phyloP scores from a whole-genome alignment of 1,140 invertebrate genomes.

The Condylostylus longicornis region DNA sequence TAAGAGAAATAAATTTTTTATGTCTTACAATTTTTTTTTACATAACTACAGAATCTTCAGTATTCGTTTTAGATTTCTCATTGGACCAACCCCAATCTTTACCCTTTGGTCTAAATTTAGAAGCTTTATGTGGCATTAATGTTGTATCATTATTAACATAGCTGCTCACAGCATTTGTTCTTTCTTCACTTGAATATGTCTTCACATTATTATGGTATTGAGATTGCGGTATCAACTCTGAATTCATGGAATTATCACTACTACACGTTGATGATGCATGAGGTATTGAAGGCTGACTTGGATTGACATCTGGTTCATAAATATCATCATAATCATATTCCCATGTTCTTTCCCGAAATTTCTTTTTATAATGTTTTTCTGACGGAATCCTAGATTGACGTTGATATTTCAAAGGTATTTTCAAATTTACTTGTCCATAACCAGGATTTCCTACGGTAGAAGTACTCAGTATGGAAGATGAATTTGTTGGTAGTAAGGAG shows the following conservation, averaged over 20 bases:
- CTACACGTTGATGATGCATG: slow-evolving; percentile 15
- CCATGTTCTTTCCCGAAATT: slow-evolving; percentile 52
- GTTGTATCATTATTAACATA: slow-evolving; percentile 9
- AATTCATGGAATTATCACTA: too few relatives aligned
- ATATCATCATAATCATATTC: slow-evolving; percentile 37
- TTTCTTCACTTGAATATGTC: too few relatives aligned
- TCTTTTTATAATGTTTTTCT: slow-evolving; percentile 60
- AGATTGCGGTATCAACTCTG: too few relatives aligned
- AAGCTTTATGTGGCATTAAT: slow-evolving; percentile 25
- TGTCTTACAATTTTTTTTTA: too few relatives aligned
- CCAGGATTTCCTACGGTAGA: neutral
- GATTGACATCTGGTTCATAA: slow-evolving; percentile 21
- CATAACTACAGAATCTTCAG: neutral
- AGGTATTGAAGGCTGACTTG: slow-evolving; percentile 20
- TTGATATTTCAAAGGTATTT: slow-evolving; percentile 44
- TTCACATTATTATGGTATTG: too few relatives aligned
- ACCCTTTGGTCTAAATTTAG: slow-evolving; percentile 54
- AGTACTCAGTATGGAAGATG: neutral
- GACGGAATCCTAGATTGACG: slow-evolving; percentile 40
- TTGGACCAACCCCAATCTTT: slow-evolving; percentile 56
- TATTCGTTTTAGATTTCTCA: slow-evolving; percentile 10
- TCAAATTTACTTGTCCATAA: slow-evolving; percentile 6
- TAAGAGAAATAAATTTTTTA: too few relatives aligned
- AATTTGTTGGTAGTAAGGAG: neutral
- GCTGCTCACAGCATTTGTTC: neutral